A percentile compares a stretch with the other conserved stretches of the same genome.
phyloP scores from a whole-genome alignment of 2,797 vertebrate species.

The Geotria australis region DNA sequence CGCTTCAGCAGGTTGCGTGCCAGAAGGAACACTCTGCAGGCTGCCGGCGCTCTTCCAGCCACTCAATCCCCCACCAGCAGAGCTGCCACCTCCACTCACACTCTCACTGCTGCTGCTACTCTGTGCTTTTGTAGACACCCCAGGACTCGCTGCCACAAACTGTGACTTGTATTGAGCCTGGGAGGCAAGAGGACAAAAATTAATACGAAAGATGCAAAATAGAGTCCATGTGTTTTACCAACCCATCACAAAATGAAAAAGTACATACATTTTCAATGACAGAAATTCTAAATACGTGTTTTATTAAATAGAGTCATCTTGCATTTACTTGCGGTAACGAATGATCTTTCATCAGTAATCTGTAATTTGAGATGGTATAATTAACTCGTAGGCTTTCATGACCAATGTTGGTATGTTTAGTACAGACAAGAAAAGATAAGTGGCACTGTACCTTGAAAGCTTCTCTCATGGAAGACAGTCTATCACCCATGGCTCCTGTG shows the following conservation, averaged over 20 bases:
- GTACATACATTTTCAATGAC: no score
- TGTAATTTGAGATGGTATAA: no score
- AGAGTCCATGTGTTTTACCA: no score
- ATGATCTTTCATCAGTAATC: no score
- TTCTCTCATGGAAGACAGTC: slow-evolving; percentile 75
- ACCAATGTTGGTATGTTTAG: no score
- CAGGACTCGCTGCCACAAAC: slow-evolving; percentile 66
- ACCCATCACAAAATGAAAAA: no score
- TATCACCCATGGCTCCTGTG: slow-evolving; percentile 75
- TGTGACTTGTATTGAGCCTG: slow-evolving; percentile 93
- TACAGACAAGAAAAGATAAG: no score
- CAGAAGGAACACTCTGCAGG: slow-evolving; percentile 54
- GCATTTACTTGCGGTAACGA: no score
- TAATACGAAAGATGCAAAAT: slow-evolving; percentile 1
- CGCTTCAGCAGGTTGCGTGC: slow-evolving; percentile 1
- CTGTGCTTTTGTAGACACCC: slow-evolving; percentile 47
- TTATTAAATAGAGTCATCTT: no score
- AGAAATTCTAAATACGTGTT: no score
- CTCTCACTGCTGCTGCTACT: slow-evolving; percentile 11
- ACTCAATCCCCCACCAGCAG: slow-evolving; percentile 14
- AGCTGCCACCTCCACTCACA: no score
- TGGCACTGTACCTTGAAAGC: slow-evolving; percentile 49
- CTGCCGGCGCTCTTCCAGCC: slow-evolving; percentile 91
- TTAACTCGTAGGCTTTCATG: no score
- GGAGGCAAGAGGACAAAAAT: slow-evolving; percentile 2